These are phyloP conservation scores for Unio pictorum DNA, from an alignment of 2,888 invertebrate species.

Conservation along the genomic window DNA sequence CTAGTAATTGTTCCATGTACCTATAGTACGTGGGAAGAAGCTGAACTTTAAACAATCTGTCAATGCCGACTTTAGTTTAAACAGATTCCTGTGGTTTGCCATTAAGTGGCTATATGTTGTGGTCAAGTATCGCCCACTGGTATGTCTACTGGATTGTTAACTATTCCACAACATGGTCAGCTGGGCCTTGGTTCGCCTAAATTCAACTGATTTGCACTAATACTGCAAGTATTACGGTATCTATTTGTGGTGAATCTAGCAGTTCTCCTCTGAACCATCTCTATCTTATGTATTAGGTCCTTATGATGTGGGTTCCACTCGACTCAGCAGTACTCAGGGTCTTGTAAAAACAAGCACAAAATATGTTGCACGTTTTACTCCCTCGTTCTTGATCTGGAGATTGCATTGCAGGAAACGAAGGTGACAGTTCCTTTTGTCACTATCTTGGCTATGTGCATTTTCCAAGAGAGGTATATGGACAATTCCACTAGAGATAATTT, in stretches of 20 bases:
- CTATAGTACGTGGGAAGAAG: too few species aligned
- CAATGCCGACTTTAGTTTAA: too few species aligned
- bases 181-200: neutral
- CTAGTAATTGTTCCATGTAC: too few species aligned
- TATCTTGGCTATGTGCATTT: constrained; percentile 1
- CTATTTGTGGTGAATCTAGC: constrained; percentile 1
- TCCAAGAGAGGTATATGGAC: constrained; percentile 4
- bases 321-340: constrained; percentile 5
- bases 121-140: too few species aligned
- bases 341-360: constrained; percentile 1
- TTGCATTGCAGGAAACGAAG: neutral
- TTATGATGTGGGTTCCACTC: constrained; percentile 7
- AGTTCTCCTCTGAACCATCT: constrained; percentile 7
- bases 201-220: neutral
- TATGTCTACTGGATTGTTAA: too few species aligned
- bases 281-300: constrained; percentile 3
- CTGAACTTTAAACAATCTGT: too few species aligned
- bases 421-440: neutral
- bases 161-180: neutral
- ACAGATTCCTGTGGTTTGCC: too few species aligned
- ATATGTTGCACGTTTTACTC: constrained; percentile 5
- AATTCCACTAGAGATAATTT: constrained; percentile 13
- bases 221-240: constrained; percentile 4
- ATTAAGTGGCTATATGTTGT: too few species aligned
- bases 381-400: constrained; percentile 1